Conservation (phyloP, 2,888 invertebrate genomes). For the Ophonus ardosiacus region DNA sequence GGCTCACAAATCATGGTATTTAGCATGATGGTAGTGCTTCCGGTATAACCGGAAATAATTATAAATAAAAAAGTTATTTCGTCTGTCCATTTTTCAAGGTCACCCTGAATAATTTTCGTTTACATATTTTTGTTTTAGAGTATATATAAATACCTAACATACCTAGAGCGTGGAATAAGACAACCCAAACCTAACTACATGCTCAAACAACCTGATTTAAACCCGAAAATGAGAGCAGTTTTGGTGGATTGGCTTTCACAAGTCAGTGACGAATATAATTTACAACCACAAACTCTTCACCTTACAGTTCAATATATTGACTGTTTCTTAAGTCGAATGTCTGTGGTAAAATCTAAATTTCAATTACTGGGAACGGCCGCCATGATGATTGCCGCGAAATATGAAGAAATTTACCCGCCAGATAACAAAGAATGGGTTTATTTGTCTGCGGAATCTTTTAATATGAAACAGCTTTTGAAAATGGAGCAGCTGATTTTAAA, state of each 20-base stretch:
- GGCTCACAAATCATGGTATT: too few relatives aligned
- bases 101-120: background rate
- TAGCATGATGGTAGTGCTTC: too few relatives aligned
- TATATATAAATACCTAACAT: conserved; percentile 69
- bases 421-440: conserved; percentile 72
- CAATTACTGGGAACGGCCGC: conserved; percentile 73
- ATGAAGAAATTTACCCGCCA: conserved; percentile 73
- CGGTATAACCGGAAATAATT: too few relatives aligned
- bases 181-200: conserved; percentile 71
- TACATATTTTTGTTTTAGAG: conserved; percentile 66
- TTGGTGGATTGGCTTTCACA: conserved; percentile 73
- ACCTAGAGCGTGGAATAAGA: conserved; percentile 67
- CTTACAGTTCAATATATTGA: conserved; percentile 73
- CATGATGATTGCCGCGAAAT: conserved; percentile 73
- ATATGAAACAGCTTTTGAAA: conserved; percentile 70
- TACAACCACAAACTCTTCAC: conserved; percentile 72
- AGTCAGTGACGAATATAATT: conserved; percentile 72
- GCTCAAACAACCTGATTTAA: conserved; percentile 72
- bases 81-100: too few relatives aligned
- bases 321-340: conserved; percentile 72
- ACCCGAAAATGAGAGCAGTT: conserved; percentile 71
- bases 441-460: conserved; percentile 72
- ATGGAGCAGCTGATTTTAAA: conserved; percentile 73
- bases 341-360: conserved; percentile 71
- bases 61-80: too few relatives aligned